Conservation (phyloP, 2,797 vertebrate species). For the Chaetophractus vellerosus region DNA sequence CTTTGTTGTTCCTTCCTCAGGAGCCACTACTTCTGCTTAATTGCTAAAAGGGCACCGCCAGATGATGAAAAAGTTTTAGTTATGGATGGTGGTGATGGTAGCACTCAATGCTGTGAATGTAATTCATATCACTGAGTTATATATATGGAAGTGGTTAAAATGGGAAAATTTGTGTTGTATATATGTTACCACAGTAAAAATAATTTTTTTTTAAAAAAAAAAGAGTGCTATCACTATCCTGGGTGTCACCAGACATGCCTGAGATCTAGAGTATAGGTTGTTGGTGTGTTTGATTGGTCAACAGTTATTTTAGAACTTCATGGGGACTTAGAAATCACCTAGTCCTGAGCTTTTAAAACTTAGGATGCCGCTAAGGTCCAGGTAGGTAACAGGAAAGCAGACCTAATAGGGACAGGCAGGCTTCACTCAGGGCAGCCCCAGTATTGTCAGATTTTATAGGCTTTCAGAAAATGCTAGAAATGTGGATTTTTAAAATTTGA, state of each 20-base stretch:
- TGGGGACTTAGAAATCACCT: not conserved
- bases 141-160: too few relatives aligned
- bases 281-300: not conserved
- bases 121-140: too few relatives aligned
- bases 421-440: not conserved
- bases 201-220: not conserved
- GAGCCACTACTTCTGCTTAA: not conserved
- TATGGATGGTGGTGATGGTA: too few relatives aligned
- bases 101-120: too few relatives aligned
- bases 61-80: too few relatives aligned
- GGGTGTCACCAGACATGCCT: too few relatives aligned
- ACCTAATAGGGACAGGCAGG: accelerated
- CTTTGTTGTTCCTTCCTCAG: not conserved
- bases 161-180: too few relatives aligned
- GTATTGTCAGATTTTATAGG: not conserved
- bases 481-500: not conserved
- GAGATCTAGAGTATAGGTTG: not conserved
- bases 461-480: not conserved
- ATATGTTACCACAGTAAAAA: too few relatives aligned
- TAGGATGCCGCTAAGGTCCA: not conserved
- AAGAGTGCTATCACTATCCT: not conserved
- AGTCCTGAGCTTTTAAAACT: not conserved
- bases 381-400: not conserved
- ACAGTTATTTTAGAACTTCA: not conserved
- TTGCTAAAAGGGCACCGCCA: not conserved